Conservation (phyloP, 2,113 vertebrate species). For the Thunnus thynnus region DNA sequence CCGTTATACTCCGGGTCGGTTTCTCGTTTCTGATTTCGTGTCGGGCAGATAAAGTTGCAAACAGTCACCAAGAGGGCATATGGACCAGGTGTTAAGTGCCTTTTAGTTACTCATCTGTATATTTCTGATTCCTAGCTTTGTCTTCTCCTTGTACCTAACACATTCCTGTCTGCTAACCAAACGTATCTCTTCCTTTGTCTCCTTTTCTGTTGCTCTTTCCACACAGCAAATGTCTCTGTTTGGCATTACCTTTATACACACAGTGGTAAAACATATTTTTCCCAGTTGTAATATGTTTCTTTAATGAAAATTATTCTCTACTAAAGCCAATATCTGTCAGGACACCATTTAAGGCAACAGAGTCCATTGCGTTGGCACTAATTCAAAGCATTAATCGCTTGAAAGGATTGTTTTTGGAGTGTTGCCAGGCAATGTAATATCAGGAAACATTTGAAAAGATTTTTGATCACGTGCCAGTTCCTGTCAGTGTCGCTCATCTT, state of each 20-base stretch:
- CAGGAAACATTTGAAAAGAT: not conserved
- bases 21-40: conserved; percentile 30
- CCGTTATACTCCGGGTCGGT: not conserved
- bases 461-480: too few species aligned
- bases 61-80: conserved; percentile 15
- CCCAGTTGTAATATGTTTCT: too few species aligned
- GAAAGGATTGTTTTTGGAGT: not conserved
- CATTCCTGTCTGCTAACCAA: not conserved
- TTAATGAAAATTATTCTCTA: too few species aligned
- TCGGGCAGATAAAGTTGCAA: conserved; percentile 3
- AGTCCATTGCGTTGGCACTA: not conserved
- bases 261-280: too few species aligned
- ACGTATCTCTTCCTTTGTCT: not conserved
- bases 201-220: not conserved
- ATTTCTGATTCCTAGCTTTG: not conserved
- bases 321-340: too few species aligned
- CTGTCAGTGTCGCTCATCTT: too few species aligned
- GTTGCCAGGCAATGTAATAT: not conserved
- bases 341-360: not conserved
- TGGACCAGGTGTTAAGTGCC: not conserved
- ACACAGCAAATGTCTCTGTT: not conserved
- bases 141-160: not conserved
- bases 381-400: not conserved
- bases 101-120: not conserved
- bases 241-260: not conserved